These are phyloP conservation scores for Platycercus adscitus DNA, from an alignment of 2,113 vertebrate species.

Conservation along the genomic window DNA sequence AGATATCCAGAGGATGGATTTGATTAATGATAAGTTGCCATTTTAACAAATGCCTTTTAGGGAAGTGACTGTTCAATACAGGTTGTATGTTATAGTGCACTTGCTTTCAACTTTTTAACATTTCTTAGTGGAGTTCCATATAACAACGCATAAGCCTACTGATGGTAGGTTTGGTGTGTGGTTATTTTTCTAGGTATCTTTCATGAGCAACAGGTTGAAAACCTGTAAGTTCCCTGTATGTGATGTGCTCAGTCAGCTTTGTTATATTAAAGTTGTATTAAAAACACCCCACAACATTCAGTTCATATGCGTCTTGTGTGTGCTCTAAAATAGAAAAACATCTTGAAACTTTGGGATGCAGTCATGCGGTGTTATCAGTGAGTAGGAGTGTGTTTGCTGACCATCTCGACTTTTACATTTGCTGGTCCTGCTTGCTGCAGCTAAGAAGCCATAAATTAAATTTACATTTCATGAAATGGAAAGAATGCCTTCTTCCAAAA, in stretches of 20 bases:
- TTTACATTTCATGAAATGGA: background rate
- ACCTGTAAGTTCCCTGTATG: background rate
- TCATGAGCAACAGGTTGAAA: background rate
- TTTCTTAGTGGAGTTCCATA: background rate
- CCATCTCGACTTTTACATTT: background rate
- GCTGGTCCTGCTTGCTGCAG: background rate
- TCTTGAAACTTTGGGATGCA: background rate
- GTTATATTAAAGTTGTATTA: background rate
- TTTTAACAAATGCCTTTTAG: background rate
- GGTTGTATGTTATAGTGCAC: background rate
- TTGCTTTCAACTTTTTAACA: background rate
- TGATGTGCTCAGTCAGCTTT: background rate
- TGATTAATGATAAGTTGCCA: conserved; percentile 5
- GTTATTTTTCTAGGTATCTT: background rate
- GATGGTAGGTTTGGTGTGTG: background rate
- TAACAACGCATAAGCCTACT: background rate
- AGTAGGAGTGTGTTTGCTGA: background rate
- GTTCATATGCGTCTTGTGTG: background rate
- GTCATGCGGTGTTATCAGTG: background rate
- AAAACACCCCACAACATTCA: background rate
- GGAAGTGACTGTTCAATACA: background rate
- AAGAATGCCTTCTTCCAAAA: background rate
- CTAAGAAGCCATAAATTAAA: background rate
- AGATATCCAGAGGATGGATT: background rate
- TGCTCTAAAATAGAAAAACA: background rate